Conservation (phyloP, 2,888 invertebrate species). For the Scaptomyza flava region DNA sequence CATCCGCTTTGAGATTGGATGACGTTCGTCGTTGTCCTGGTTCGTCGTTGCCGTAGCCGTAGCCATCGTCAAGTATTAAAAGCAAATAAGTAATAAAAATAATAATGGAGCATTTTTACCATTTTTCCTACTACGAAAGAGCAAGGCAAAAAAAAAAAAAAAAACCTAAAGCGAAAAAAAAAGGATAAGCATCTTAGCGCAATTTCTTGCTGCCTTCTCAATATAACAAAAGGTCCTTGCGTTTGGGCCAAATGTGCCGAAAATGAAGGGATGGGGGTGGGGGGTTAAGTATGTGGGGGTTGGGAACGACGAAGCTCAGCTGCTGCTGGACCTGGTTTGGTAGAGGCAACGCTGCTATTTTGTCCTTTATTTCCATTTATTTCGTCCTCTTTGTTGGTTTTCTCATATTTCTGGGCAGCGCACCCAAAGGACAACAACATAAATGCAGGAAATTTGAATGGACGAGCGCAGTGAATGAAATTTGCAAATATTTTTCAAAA, state of each 20-base stretch:
- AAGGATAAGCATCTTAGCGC: conserved; percentile 81
- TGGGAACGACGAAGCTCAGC: conserved; percentile 47
- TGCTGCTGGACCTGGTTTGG: conserved; percentile 66
- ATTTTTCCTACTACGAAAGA: conserved; percentile 70
- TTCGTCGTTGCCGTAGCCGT: conserved; percentile 31
- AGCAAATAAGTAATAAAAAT: conserved; percentile 80
- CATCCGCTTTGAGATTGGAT: conserved; percentile 80
- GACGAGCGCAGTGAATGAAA: conserved; percentile 81
- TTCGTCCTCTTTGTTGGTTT: conserved; percentile 38
- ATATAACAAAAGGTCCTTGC: conserved; percentile 81
- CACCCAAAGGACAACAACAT: conserved; percentile 73
- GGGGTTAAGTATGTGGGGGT: conserved; percentile 11
- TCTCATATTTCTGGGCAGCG: conserved; percentile 47
- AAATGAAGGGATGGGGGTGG: conserved; percentile 55
- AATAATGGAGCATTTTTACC: conserved; percentile 80
- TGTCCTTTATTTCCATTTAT: conserved; percentile 77
- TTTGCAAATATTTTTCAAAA: conserved; percentile 82
- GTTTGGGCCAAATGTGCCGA: conserved; percentile 76
- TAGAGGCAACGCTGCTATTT: conserved; percentile 57
- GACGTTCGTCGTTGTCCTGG: conserved; percentile 59
- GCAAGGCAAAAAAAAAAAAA: conserved; percentile 42
- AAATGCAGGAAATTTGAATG: conserved; percentile 82
- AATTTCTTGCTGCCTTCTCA: conserved; percentile 79
- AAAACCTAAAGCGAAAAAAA: conserved; percentile 43
- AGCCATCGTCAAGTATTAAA: conserved; percentile 77